phyloP scores from a whole-genome alignment of 1,140 invertebrate genomes.

The Phymastichus coffea region DNA sequence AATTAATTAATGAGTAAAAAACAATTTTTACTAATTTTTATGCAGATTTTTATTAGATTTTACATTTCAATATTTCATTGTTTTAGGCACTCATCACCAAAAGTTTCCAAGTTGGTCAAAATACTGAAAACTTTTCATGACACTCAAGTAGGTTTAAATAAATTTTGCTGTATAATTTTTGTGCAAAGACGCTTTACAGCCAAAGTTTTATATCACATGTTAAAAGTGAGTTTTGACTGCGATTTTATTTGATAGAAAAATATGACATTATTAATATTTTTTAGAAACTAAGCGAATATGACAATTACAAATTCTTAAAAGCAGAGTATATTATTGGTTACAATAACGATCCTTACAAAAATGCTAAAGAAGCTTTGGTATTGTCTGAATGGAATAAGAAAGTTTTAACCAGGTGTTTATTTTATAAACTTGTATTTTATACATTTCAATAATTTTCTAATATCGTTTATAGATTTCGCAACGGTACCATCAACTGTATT shows the following conservation, averaged over 20 bases:
- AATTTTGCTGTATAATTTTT: slow-evolving; percentile 81
- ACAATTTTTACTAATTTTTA: slow-evolving; percentile 2
- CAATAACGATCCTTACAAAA: slow-evolving; percentile 58
- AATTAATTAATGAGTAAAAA: not conserved
- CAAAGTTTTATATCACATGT: slow-evolving; percentile 72
- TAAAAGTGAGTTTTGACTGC: slow-evolving; percentile 60
- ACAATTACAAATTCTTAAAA: slow-evolving; percentile 61
- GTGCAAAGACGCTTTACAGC: slow-evolving; percentile 76
- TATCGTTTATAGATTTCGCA: slow-evolving; percentile 58
- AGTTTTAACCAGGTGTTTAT: slow-evolving; percentile 54
- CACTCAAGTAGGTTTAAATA: slow-evolving; percentile 32
- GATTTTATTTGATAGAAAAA: too few species aligned
- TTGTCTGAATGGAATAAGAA: slow-evolving; percentile 63
- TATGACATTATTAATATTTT: slow-evolving; percentile 7
- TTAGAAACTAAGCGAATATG: slow-evolving; percentile 13
- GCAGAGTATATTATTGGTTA: slow-evolving; percentile 73
- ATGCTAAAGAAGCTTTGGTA: slow-evolving; percentile 60
- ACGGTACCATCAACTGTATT: slow-evolving; percentile 70
- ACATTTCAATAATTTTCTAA: slow-evolving; percentile 11
- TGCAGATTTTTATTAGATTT: too few species aligned
- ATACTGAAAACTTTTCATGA: slow-evolving; percentile 57
- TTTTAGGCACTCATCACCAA: slow-evolving; percentile 59
- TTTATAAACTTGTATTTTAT: not conserved
- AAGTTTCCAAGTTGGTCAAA: slow-evolving; percentile 60
- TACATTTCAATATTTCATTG: slow-evolving; percentile 40